Percentiles rank a stretch among this genome's conserved stretches.
phyloP scores from a whole-genome alignment of 2,888 invertebrate species.

The Atethmia centrago region DNA sequence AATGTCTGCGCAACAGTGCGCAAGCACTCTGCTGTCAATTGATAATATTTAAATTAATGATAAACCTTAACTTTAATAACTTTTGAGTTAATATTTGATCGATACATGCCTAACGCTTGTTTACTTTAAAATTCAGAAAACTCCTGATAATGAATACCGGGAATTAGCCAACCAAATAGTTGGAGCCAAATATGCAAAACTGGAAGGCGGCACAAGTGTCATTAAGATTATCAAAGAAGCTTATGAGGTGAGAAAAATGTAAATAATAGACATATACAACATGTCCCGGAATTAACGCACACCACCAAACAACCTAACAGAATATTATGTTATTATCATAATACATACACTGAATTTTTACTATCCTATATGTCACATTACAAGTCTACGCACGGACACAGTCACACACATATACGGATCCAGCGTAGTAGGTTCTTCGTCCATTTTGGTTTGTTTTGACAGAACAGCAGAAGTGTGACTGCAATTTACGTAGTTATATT shows the following conservation, averaged over 20 bases:
- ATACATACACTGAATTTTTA: no score
- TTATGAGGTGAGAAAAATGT: conserved; percentile 90
- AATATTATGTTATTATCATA: no score
- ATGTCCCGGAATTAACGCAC: no score
- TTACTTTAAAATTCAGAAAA: conserved; percentile 8
- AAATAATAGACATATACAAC: neutral
- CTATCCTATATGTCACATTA: no score
- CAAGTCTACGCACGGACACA: no score
- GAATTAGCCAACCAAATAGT: conserved; percentile 91
- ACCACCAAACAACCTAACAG: no score
- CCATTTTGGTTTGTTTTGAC: no score
- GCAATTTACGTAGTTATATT: no score
- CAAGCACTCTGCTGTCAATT: neutral
- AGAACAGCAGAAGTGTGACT: no score
- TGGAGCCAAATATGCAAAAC: conserved; percentile 92
- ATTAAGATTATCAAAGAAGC: conserved; percentile 92
- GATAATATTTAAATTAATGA: neutral
- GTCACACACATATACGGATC: no score
- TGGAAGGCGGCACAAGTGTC: conserved; percentile 88
- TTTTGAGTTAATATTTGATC: neutral
- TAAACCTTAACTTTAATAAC: neutral
- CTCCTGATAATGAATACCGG: conserved; percentile 82
- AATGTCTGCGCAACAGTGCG: neutral
- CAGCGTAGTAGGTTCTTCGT: no score
- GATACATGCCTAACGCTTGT: neutral